Evolutionary conservation across 2,113 vertebrate genomes (phyloP).

Genomic region (Corynorhinus townsendii): DNA sequence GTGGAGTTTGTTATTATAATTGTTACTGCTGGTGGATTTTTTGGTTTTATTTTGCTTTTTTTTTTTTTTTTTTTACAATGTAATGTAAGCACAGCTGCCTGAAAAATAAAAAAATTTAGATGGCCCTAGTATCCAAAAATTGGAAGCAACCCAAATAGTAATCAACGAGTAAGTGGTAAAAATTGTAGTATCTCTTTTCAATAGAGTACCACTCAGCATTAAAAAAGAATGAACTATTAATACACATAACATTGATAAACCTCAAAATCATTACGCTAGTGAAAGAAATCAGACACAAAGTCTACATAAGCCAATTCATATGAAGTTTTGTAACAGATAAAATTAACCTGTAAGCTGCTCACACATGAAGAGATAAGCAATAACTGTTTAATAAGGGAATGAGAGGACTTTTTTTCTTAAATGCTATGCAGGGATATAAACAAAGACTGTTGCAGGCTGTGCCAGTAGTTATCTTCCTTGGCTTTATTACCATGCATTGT

Average conservation of each 20-base stretch:
- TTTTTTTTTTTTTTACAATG: not conserved
- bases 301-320: not conserved
- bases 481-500: not conserved
- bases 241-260: not conserved
- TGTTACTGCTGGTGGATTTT: not conserved
- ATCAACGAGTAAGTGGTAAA: not conserved
- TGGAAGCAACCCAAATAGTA: not conserved
- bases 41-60: not conserved
- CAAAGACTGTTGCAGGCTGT: not conserved
- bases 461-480: not conserved
- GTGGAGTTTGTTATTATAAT: not conserved
- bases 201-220: not conserved
- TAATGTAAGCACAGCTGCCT: not conserved
- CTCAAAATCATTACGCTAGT: not conserved
- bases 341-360: not conserved
- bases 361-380: not conserved
- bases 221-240: not conserved
- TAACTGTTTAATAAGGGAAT: not conserved
- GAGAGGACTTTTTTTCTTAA: not conserved
- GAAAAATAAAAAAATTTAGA: conserved; percentile 3
- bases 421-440: not conserved
- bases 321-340: not conserved
- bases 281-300: not conserved
- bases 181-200: not conserved
- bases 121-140: not conserved